Percentiles rank a stretch among this genome's conserved stretches.
Evolutionary conservation across 2,888 invertebrate genomes (phyloP).

Genomic region (Falcaria lacertinaria): DNA sequence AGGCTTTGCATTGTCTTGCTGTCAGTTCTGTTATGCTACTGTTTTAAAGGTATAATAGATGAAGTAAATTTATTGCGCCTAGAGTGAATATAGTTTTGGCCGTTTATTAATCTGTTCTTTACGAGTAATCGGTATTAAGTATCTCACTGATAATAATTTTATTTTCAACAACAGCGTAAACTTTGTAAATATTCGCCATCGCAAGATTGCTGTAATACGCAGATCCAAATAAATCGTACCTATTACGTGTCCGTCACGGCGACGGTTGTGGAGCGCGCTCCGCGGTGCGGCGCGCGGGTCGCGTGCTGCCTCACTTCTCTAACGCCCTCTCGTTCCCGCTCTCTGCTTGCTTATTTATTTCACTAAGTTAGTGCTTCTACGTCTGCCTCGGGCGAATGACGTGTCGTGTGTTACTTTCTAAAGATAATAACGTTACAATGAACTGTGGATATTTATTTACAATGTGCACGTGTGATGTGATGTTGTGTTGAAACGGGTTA

Average conservation of each 20-base stretch:
- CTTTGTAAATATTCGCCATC: no score
- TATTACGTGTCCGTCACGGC: not conserved
- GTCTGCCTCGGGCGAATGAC: conserved; percentile 52
- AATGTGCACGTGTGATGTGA: conserved; percentile 35
- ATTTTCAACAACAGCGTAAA: no score
- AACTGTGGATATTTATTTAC: conserved; percentile 42
- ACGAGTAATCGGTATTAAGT: no score
- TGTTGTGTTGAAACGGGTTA: conserved; percentile 23
- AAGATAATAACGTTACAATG: conserved; percentile 41
- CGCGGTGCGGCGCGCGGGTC: conserved; percentile 12
- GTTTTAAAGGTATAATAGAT: no score
- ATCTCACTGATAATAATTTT: no score
- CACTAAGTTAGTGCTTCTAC: conserved; percentile 60
- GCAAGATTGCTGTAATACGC: not conserved
- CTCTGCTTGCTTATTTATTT: conserved; percentile 50
- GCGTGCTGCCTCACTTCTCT: conserved; percentile 30
- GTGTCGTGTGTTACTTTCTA: conserved; percentile 41
- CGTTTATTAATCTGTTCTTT: no score
- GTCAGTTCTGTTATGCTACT: no score
- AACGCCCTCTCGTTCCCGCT: conserved; percentile 58
- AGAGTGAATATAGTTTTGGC: no score
- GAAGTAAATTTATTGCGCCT: no score
- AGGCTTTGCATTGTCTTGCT: no score
- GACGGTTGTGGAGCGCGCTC: conserved; percentile 5
- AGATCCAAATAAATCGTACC: no score